These are phyloP conservation scores for Semicossyphus pulcher DNA, from an alignment of 2,113 vertebrate genomes.

Conservation along the genomic window DNA sequence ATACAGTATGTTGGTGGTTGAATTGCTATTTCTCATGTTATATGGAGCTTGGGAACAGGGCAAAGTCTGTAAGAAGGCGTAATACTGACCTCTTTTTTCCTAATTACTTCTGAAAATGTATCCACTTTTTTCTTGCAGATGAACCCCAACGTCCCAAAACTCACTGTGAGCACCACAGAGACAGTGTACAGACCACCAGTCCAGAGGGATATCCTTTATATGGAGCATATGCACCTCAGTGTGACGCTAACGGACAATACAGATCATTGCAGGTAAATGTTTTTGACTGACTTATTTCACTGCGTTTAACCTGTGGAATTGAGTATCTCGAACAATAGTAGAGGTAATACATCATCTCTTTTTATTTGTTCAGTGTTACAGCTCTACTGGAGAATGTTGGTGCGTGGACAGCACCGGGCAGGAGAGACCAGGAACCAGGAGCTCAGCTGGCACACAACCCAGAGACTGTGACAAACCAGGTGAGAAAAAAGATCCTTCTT, in stretches of 20 bases:
- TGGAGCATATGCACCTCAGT: constrained; percentile 84
- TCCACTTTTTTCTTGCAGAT: constrained; percentile 5
- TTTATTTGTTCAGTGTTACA: constrained; percentile 81
- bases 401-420: constrained; percentile 85
- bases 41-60: too few relatives aligned
- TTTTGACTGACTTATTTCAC: too few relatives aligned
- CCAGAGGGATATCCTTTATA: constrained; percentile 36
- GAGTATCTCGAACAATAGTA: background rate
- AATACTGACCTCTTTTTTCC: too few relatives aligned
- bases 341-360: background rate
- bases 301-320: too few relatives aligned
- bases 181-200: constrained; percentile 49
- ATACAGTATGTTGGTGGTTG: too few relatives aligned
- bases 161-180: constrained; percentile 83
- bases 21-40: too few relatives aligned
- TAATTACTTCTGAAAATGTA: too few relatives aligned
- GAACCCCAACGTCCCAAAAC: constrained; percentile 55
- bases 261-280: constrained; percentile 71
- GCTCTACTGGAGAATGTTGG: constrained; percentile 88
- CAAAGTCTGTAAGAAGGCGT: too few relatives aligned
- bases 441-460: constrained; percentile 62
- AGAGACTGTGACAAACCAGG: constrained; percentile 81
- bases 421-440: constrained; percentile 86
- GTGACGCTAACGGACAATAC: constrained; percentile 85
- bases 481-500: constrained; percentile 48